Conservation (phyloP, 1,140 invertebrate genomes). For the Bombus ignitus region DNA sequence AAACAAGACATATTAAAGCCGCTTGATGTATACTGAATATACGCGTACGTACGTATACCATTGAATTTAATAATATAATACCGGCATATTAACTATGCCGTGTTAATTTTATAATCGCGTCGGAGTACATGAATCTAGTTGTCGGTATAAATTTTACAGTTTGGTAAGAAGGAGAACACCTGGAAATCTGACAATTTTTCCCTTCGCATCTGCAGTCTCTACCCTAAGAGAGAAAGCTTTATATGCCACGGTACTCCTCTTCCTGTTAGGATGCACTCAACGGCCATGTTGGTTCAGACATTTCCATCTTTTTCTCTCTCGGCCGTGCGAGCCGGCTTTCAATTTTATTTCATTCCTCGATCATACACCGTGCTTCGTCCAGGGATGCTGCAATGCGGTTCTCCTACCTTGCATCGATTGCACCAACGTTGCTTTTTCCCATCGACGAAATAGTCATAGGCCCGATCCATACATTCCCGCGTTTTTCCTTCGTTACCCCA, state of each 20-base stretch:
- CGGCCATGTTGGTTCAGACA: conserved; percentile 54
- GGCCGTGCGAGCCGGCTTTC: conserved; percentile 35
- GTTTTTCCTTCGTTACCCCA: neutral
- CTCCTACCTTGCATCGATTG: conserved; percentile 33
- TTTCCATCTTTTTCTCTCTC: conserved; percentile 53
- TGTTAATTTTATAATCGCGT: neutral
- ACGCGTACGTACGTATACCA: too few species aligned
- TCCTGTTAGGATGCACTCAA: conserved; percentile 53
- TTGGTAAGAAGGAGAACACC: neutral
- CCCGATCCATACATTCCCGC: neutral
- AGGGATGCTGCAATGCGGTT: conserved; percentile 45
- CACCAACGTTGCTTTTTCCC: neutral
- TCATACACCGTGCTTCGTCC: conserved; percentile 40
- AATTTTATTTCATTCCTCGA: conserved; percentile 61
- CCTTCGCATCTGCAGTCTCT: neutral
- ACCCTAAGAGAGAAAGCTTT: conserved; percentile 23
- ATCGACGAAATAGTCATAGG: neutral
- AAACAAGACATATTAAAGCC: neutral
- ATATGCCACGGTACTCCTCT: conserved; percentile 24
- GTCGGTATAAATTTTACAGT: neutral
- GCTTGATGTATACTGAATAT: neutral
- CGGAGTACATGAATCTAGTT: neutral
- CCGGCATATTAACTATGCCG: neutral
- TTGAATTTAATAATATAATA: neutral
- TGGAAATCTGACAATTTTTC: conserved; percentile 3